Evolutionary conservation across 2,797 vertebrate species (phyloP), one percentile per base, ranked within the genome.

Genomic region (Protonibea diacanthus): DNA sequence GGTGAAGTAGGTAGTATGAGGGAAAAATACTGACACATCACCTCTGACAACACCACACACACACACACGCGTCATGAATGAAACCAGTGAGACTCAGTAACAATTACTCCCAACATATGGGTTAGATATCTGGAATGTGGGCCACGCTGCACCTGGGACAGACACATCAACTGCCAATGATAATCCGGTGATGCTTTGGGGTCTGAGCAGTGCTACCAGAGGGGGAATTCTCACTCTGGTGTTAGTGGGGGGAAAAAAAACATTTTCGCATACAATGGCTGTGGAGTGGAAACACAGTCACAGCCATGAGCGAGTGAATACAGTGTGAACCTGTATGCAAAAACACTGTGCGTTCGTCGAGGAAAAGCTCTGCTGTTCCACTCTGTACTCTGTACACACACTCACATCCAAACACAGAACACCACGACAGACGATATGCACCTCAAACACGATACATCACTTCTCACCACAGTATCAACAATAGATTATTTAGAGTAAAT

Each of bases 361-460:
- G 33, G 56, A 48, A 78, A 81, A 78, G 69, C 72, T 61, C 72
- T 29, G 45, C 47, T 55, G 72, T 64, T 79, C 76, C 75, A 86
- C 21, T 62, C 79, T 78, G 71, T 80, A 74, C 52, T 80, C 84
- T 86, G 77, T 78, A 66, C 49, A 76, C 88, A 71, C 88, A 68
- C 88, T 63, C 86, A 84, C 80, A 89, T 56, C 58, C 86, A 89
- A 82, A 81, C 85, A 92, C 79, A 81, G 12, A 87, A 86, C 78
- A 87, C 78, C 65, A 81, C 77, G 62, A 91, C 71, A 58, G 84
- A 93, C 85, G 15, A 76, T 76, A 91, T 78, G 68, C 83, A 92
- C 86, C 89, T 89, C 86, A 93, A 91, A 93, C 79, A 95, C 89
- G 66, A 81, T 87, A 95, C 93, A 42, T 85, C 86, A 95, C 92